Conservation (phyloP, 2,888 invertebrate species). For the Parnassius glacialis region DNA sequence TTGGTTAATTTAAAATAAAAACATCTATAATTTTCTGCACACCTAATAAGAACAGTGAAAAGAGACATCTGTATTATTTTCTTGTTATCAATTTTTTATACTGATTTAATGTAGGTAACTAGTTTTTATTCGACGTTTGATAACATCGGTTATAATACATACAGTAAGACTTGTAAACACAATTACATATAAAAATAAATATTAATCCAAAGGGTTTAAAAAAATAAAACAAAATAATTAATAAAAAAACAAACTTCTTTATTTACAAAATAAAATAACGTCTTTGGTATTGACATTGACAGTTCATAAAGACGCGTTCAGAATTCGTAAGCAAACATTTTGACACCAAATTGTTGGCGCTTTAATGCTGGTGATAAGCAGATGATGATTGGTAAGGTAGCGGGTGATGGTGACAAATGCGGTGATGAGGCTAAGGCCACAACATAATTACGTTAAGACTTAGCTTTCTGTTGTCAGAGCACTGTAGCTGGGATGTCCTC, state of each 20-base stretch:
- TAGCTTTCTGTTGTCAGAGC: conserved; percentile 73
- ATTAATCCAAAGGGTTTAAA: too few species aligned
- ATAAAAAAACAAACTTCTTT: conserved; percentile 41
- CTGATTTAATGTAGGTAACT: too few species aligned
- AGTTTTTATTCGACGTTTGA: too few species aligned
- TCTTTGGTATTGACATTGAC: conserved; percentile 46
- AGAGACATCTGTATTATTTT: too few species aligned
- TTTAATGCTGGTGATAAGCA: conserved; percentile 58
- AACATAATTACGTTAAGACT: conserved; percentile 71
- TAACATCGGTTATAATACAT: too few species aligned
- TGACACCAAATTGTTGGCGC: conserved; percentile 41
- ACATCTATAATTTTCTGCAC: too few species aligned
- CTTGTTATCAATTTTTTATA: too few species aligned
- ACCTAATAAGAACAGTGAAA: too few species aligned
- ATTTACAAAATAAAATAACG: conserved; percentile 56
- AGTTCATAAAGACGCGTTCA: conserved; percentile 20
- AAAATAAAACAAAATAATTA: too few species aligned
- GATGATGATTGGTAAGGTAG: conserved; percentile 72
- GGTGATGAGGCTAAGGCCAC: conserved; percentile 69
- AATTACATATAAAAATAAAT: too few species aligned
- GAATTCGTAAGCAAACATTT: conserved; percentile 13
- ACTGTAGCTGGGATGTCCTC: conserved; percentile 76
- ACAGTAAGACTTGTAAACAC: too few species aligned
- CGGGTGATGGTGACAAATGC: conserved; percentile 53
- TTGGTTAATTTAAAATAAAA: too few species aligned